These are phyloP conservation scores for Dendrolimus kikuchii DNA, from an alignment of 1,140 invertebrate genomes.

Conservation along the genomic window DNA sequence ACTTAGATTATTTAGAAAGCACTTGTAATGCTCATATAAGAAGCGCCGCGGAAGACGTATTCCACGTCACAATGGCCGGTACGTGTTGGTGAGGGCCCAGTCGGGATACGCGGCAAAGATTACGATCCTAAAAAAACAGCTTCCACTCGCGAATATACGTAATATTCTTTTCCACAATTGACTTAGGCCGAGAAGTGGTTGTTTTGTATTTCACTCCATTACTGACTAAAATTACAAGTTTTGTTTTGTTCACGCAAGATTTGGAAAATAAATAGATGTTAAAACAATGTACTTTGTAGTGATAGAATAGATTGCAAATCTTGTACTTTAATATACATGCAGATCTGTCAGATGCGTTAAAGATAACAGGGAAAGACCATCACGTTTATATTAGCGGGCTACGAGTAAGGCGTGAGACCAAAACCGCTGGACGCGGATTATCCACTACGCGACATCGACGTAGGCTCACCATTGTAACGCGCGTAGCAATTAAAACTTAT, in stretches of 20 bases:
- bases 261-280: not conserved
- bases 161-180: conserved; percentile 49
- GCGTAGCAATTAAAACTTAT: conserved; percentile 25
- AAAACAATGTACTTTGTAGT: not conserved
- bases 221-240: not conserved
- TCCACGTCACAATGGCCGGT: conserved; percentile 67
- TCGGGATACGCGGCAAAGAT: conserved; percentile 63
- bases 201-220: conserved; percentile 18
- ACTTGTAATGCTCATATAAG: conserved; percentile 74
- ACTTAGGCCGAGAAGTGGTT: conserved; percentile 24
- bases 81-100: conserved; percentile 57
- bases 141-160: conserved; percentile 52
- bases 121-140: conserved; percentile 70
- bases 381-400: conserved; percentile 46
- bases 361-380: conserved; percentile 65
- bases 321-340: conserved; percentile 44
- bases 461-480: conserved; percentile 43
- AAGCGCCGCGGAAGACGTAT: conserved; percentile 68
- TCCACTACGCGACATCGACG: conserved; percentile 55
- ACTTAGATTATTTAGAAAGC: conserved; percentile 75
- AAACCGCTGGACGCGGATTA: conserved; percentile 56
- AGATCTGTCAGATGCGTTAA: conserved; percentile 58
- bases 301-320: conserved; percentile 17
- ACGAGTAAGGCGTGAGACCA: conserved; percentile 47
- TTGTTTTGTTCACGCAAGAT: not conserved